Evolutionary conservation across 1,140 invertebrate species (phyloP).

Genomic region (Chironomus striatipennis): DNA sequence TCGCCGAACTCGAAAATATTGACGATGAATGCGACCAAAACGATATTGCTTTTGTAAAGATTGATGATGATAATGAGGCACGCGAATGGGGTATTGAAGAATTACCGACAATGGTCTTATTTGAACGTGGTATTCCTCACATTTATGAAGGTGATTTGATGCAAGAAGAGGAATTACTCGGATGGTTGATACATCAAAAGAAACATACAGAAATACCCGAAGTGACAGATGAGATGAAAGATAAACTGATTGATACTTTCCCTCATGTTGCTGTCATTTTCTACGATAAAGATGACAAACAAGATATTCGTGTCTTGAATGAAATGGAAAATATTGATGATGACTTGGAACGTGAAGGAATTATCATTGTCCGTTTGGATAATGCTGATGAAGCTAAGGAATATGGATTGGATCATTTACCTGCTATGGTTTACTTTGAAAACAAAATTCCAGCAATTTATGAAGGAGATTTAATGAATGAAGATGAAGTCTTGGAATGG

Average conservation of each 20-base stretch:
- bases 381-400: constrained; percentile 82
- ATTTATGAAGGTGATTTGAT: constrained; percentile 85
- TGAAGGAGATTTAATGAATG: constrained; percentile 84
- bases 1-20: constrained; percentile 84
- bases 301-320: constrained; percentile 78
- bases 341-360: constrained; percentile 80
- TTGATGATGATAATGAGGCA: constrained; percentile 78
- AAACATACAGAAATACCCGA: constrained; percentile 85
- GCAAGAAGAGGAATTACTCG: constrained; percentile 82
- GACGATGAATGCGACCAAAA: constrained; percentile 90
- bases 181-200: constrained; percentile 83
- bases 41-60: constrained; percentile 88
- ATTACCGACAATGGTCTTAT: constrained; percentile 73
- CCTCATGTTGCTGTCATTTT: constrained; percentile 76
- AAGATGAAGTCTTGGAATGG: constrained; percentile 87
- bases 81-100: constrained; percentile 81
- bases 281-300: constrained; percentile 83
- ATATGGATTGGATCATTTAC: constrained; percentile 82
- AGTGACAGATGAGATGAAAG: constrained; percentile 89
- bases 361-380: constrained; percentile 82
- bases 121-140: constrained; percentile 79
- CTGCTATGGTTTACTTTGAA: constrained; percentile 83
- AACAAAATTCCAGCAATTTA: constrained; percentile 85
- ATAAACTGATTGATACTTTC: constrained; percentile 74
- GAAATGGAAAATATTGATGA: constrained; percentile 90